These are phyloP conservation scores for Xerus inauris DNA, from an alignment of 2,113 vertebrate species.

Conservation along the genomic window DNA sequence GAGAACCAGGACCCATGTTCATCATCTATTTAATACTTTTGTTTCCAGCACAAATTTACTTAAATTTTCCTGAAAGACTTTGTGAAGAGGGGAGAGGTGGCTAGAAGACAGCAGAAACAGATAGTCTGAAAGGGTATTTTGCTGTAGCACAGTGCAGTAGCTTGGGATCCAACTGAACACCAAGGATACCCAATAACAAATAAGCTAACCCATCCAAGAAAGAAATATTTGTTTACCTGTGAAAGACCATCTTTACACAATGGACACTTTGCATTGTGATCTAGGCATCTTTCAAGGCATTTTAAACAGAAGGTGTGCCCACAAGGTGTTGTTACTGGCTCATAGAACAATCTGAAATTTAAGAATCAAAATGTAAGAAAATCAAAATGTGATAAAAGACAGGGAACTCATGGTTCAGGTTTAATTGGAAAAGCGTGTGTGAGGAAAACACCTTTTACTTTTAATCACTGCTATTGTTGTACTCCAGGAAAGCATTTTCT, in stretches of 20 bases:
- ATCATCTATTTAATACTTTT: slow-evolving; percentile 21
- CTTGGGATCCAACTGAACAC: neutral
- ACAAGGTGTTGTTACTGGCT: slow-evolving; percentile 95
- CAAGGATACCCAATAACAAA: neutral
- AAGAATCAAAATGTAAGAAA: slow-evolving; percentile 76
- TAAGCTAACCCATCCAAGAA: slow-evolving; percentile 2
- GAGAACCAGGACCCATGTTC: slow-evolving; percentile 6
- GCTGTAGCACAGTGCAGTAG: neutral
- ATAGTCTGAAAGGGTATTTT: neutral
- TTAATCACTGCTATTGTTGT: neutral
- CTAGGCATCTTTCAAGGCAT: slow-evolving; percentile 95
- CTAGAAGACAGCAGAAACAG: slow-evolving; percentile 18
- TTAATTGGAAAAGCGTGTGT: slow-evolving; percentile 23
- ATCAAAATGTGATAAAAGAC: slow-evolving; percentile 51
- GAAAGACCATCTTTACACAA: slow-evolving; percentile 94
- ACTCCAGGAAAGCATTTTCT: slow-evolving; percentile 3
- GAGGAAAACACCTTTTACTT: neutral
- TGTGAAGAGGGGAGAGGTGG: neutral
- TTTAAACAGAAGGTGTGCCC: slow-evolving; percentile 97
- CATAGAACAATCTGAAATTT: slow-evolving; percentile 92
- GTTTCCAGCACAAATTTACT: slow-evolving; percentile 39
- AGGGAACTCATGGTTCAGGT: slow-evolving; percentile 13
- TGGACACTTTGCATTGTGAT: slow-evolving; percentile 95
- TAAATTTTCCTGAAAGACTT: slow-evolving; percentile 37
- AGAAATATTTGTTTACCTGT: slow-evolving; percentile 87